phyloP scores from a whole-genome alignment of 2,797 vertebrate species.

The Gadopsis bispinosus region DNA sequence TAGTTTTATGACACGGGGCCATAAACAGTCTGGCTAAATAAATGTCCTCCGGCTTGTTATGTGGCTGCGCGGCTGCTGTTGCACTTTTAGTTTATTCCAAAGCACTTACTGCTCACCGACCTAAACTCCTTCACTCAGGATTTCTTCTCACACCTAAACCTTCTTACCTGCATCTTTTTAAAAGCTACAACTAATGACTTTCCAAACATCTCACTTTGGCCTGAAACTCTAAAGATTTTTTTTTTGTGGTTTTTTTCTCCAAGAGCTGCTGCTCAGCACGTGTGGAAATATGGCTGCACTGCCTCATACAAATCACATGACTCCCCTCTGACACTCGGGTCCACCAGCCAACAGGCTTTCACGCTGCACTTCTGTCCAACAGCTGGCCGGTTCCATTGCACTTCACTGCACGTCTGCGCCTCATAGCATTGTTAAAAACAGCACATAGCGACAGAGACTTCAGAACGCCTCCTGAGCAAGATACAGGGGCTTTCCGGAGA shows the following conservation, averaged over 20 bases:
- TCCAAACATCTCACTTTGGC: constrained; percentile 9
- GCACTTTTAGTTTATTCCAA: constrained; percentile 10
- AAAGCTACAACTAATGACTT: constrained; percentile 1
- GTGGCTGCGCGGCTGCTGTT: constrained; percentile 42
- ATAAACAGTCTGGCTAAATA: constrained; percentile 63
- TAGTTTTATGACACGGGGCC: constrained; percentile 65
- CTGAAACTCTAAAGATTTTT: too few species aligned
- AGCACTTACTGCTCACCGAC: neutral
- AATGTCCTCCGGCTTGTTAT: constrained; percentile 52
- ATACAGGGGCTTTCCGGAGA: constrained; percentile 25
- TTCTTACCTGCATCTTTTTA: constrained; percentile 22
- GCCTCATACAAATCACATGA: constrained; percentile 75
- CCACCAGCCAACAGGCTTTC: constrained; percentile 80
- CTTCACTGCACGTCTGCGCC: constrained; percentile 37
- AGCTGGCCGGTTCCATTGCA: constrained; percentile 87
- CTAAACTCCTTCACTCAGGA: neutral
- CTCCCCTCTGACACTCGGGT: constrained; percentile 86
- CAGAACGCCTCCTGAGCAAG: constrained; percentile 40
- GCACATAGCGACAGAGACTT: constrained; percentile 34
- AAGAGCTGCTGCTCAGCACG: constrained; percentile 60
- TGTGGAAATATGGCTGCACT: constrained; percentile 63
- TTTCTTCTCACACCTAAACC: neutral
- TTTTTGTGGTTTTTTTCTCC: neutral
- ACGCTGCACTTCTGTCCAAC: constrained; percentile 83
- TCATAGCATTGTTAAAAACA: constrained; percentile 30